These are phyloP conservation scores for Sabellastarte sp. DNA, from an alignment of 2,888 invertebrate genomes.

Conservation along the genomic window DNA sequence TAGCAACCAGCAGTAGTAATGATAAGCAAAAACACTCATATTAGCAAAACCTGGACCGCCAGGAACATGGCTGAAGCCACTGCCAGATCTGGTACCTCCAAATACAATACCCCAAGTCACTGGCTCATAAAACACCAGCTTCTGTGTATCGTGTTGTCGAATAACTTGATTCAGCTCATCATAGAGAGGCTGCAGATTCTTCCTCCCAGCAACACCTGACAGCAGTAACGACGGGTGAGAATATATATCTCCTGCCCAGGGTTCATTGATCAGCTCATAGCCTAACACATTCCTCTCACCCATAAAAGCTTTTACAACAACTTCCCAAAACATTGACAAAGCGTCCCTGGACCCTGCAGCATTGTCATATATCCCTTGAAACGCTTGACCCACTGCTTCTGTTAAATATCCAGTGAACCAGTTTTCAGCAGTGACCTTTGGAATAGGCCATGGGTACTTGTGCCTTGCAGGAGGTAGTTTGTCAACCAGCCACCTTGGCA, in stretches of 20 bases:
- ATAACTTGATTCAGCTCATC: constrained; percentile 33
- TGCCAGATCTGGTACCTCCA: constrained; percentile 27
- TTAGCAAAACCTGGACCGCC: constrained; percentile 31
- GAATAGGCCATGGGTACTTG: constrained; percentile 40
- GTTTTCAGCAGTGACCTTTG: constrained; percentile 5
- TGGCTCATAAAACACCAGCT: constrained; percentile 44
- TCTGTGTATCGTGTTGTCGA: constrained; percentile 33
- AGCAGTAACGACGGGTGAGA: constrained; percentile 31
- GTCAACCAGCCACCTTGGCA: constrained; percentile 39
- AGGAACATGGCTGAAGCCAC: constrained; percentile 37
- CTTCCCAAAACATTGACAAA: constrained; percentile 37
- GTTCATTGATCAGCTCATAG: constrained; percentile 46
- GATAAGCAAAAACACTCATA: constrained; percentile 35
- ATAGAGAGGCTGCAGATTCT: constrained; percentile 36
- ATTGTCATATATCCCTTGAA: constrained; percentile 41
- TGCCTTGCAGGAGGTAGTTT: constrained; percentile 30
- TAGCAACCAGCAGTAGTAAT: constrained; percentile 44
- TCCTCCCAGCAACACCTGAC: constrained; percentile 38
- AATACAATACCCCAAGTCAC: constrained; percentile 41
- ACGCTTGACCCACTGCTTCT: constrained; percentile 34
- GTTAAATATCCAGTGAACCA: constrained; percentile 39
- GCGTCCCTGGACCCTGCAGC: constrained; percentile 20
- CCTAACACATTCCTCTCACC: constrained; percentile 32
- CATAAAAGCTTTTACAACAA: constrained; percentile 29
- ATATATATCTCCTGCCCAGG: constrained; percentile 44